Conservation (phyloP, 2,888 invertebrate genomes). For the Eretmocerus hayati region DNA sequence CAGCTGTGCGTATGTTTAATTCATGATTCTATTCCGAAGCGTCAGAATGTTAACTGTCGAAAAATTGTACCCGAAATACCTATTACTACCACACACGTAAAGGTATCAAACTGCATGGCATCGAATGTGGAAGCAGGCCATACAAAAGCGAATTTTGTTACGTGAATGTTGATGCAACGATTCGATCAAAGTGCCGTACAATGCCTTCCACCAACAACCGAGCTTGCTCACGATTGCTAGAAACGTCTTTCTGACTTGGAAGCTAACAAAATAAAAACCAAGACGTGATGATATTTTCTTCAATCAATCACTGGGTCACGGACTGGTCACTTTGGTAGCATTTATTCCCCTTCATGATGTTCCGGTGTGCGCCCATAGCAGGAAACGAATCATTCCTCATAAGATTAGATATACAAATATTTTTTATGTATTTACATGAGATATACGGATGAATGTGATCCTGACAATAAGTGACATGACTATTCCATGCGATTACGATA, state of each 20-base stretch:
- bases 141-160: slow-evolving; percentile 31
- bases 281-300: no score
- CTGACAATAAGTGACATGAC: slow-evolving; percentile 6
- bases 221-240: slow-evolving; percentile 39
- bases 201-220: slow-evolving; percentile 48
- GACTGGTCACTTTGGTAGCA: no score
- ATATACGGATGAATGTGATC: slow-evolving; percentile 4
- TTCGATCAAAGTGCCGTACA: slow-evolving; percentile 37
- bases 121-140: not conserved
- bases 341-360: no score
- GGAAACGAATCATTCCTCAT: no score
- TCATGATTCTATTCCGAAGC: not conserved
- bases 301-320: no score
- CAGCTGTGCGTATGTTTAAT: not conserved
- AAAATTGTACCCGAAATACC: not conserved
- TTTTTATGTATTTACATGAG: slow-evolving; percentile 17
- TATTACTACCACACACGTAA: not conserved
- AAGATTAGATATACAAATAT: slow-evolving; percentile 18
- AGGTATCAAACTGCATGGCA: not conserved
- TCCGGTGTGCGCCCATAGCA: no score
- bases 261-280: no score
- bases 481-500: no score
- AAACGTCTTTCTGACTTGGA: slow-evolving; percentile 20
- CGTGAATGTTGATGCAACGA: slow-evolving; percentile 43
- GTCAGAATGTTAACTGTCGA: no score